These are phyloP conservation scores for Ochlodes sylvanus DNA, from an alignment of 2,888 invertebrate species.

Conservation along the genomic window DNA sequence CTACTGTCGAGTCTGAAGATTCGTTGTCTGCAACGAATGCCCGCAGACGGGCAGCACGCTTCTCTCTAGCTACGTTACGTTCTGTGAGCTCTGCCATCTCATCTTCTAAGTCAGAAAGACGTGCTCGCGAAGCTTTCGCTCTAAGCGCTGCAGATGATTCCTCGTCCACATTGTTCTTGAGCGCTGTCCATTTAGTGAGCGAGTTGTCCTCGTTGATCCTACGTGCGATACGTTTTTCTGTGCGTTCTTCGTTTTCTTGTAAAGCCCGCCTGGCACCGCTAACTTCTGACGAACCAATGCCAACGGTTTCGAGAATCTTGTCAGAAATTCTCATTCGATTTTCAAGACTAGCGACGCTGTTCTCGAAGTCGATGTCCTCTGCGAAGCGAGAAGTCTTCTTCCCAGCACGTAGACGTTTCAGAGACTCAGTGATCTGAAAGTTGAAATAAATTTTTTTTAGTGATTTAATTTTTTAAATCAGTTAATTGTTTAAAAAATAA, in stretches of 20 bases:
- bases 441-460: neutral
- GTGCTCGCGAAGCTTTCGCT: conserved; percentile 87
- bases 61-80: conserved; percentile 88
- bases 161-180: conserved; percentile 75
- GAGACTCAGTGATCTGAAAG: conserved; percentile 85
- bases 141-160: conserved; percentile 86
- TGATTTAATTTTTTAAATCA: too few species aligned
- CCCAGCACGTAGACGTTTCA: conserved; percentile 86
- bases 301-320: conserved; percentile 87
- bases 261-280: conserved; percentile 79
- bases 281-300: conserved; percentile 84
- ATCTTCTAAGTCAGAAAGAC: conserved; percentile 89
- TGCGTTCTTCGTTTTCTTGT: conserved; percentile 77
- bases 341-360: conserved; percentile 83
- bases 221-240: conserved; percentile 76
- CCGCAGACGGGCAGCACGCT: conserved; percentile 88
- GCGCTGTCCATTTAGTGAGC: conserved; percentile 88
- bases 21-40: conserved; percentile 88
- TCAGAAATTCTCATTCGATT: conserved; percentile 86
- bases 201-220: conserved; percentile 71
- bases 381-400: conserved; percentile 85
- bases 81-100: conserved; percentile 90
- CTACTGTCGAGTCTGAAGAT: conserved; percentile 60
- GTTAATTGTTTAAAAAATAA: too few species aligned
- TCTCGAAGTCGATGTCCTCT: conserved; percentile 87